Evolutionary conservation across 2,797 vertebrate genomes (phyloP).

Genomic region (Ctenopoma multispine): DNA sequence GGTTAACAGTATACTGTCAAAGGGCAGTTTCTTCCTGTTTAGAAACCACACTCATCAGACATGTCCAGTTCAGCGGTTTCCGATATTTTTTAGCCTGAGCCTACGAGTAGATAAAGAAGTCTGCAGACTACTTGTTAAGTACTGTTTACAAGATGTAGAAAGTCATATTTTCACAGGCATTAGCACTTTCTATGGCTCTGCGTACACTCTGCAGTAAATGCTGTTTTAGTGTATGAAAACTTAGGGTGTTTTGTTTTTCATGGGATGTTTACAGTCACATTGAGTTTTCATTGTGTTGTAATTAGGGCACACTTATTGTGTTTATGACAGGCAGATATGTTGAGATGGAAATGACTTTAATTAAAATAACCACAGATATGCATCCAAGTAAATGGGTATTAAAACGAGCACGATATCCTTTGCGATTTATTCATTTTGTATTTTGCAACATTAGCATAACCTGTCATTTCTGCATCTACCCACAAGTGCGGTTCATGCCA

Average conservation of each 20-base stretch:
- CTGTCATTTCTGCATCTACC: conserved; percentile 1
- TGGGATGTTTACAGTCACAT: background rate
- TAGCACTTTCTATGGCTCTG: background rate
- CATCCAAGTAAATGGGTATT: background rate
- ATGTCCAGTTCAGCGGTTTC: too few species aligned
- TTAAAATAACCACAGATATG: background rate
- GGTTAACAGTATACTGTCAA: too few species aligned
- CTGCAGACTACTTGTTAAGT: background rate
- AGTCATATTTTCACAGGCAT: background rate
- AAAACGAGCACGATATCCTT: background rate
- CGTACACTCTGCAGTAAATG: background rate
- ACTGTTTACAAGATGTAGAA: background rate
- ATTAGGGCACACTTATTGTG: background rate
- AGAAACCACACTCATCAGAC: too few species aligned
- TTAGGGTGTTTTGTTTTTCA: background rate
- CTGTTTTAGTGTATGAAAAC: background rate
- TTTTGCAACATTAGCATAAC: conserved; percentile 7
- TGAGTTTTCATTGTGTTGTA: background rate
- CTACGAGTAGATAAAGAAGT: too few species aligned
- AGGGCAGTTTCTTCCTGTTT: too few species aligned
- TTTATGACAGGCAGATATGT: background rate
- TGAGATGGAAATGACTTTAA: background rate
- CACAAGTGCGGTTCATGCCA: background rate
- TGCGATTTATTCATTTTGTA: background rate
- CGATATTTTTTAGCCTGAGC: too few species aligned